Percentiles rank a stretch among this genome's conserved stretches.
These are phyloP conservation scores for Zapus hudsonius DNA, from an alignment of 2,113 vertebrate species.

Conservation along the genomic window DNA sequence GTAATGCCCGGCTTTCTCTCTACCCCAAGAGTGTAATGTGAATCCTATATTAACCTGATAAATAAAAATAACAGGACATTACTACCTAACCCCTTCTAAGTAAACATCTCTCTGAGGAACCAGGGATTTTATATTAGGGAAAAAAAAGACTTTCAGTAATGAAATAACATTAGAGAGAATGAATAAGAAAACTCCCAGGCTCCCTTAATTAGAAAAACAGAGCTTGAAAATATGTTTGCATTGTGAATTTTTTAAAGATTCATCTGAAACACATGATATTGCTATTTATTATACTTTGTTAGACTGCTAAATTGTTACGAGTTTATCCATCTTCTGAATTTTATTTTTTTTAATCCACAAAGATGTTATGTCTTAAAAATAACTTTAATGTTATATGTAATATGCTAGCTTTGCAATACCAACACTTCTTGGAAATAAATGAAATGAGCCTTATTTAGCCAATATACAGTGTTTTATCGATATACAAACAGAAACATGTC, in stretches of 20 bases:
- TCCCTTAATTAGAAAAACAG: slow-evolving; percentile 70
- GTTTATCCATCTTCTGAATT: slow-evolving; percentile 69
- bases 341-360: slow-evolving; percentile 74
- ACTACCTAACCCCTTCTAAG: slow-evolving; percentile 5
- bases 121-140: slow-evolving; percentile 44
- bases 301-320: slow-evolving; percentile 73
- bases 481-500: slow-evolving; percentile 76
- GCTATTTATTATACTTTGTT: slow-evolving; percentile 74
- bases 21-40: not conserved
- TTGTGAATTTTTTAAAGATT: slow-evolving; percentile 62
- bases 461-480: slow-evolving; percentile 70
- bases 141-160: not conserved
- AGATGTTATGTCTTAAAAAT: slow-evolving; percentile 78
- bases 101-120: slow-evolving; percentile 4
- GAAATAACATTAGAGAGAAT: slow-evolving; percentile 39
- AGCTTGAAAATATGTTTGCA: slow-evolving; percentile 56
- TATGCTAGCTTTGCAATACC: slow-evolving; percentile 66
- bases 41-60: slow-evolving; percentile 52
- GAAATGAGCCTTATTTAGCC: slow-evolving; percentile 72
- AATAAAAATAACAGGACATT: slow-evolving; percentile 56
- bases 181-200: slow-evolving; percentile 8
- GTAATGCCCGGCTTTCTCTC: slow-evolving; percentile 48
- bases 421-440: slow-evolving; percentile 77
- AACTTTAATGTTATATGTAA: slow-evolving; percentile 75
- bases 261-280: slow-evolving; percentile 66